These are phyloP conservation scores for Linnaemya vulpina DNA, from an alignment of 2,888 invertebrate genomes.

Conservation along the genomic window DNA sequence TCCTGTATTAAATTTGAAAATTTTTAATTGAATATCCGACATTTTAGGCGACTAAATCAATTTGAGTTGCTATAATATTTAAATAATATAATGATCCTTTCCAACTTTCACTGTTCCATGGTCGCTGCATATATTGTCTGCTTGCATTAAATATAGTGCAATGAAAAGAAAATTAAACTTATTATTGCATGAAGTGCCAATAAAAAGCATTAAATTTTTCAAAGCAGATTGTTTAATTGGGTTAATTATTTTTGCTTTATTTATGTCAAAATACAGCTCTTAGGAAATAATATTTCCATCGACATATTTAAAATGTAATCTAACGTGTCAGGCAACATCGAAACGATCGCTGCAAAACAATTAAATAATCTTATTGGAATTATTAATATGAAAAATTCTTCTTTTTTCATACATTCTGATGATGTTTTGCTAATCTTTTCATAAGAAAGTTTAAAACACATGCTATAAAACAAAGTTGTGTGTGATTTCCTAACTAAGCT, in stretches of 20 bases:
- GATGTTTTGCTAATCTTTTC: neutral
- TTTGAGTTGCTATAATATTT: too few relatives aligned
- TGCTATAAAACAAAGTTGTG: neutral
- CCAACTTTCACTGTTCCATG: too few relatives aligned
- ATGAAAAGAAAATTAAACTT: neutral
- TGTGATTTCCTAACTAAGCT: neutral
- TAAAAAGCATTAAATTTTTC: neutral
- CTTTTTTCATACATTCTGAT: neutral
- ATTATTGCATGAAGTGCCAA: slow-evolving; percentile 44
- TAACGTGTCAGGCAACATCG: neutral
- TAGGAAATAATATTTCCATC: neutral
- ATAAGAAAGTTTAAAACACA: neutral
- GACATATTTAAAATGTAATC: neutral
- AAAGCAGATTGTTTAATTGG: neutral
- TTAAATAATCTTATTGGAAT: neutral
- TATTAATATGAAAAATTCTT: neutral
- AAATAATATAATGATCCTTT: too few relatives aligned
- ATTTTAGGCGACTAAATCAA: too few relatives aligned
- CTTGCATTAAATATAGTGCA: neutral
- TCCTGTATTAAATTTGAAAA: too few relatives aligned
- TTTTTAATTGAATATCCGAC: too few relatives aligned
- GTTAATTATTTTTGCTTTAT: slow-evolving; percentile 5
- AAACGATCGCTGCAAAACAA: neutral
- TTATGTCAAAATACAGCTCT: neutral
- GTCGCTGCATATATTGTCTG: too few relatives aligned